These are phyloP conservation scores for Corythaixoides concolor DNA, from an alignment of 2,113 vertebrate genomes.

Conservation along the genomic window DNA sequence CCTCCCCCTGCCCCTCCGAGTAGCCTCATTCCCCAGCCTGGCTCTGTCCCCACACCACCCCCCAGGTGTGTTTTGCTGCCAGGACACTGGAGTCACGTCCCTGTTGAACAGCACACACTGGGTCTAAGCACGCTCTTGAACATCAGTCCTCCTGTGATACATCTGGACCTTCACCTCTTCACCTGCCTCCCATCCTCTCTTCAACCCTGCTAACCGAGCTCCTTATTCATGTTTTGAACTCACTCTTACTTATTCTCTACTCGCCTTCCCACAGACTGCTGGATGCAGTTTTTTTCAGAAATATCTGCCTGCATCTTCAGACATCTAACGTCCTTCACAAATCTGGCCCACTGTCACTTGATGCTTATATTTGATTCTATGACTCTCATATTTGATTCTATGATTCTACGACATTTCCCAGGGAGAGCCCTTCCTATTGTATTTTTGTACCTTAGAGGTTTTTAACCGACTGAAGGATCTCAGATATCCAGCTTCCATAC, in stretches of 20 bases:
- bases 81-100: neutral
- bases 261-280: neutral
- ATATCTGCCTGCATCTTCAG: neutral
- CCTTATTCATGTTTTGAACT: neutral
- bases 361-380: neutral
- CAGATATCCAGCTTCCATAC: neutral
- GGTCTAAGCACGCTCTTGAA: neutral
- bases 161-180: neutral
- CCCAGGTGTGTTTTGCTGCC: accelerated
- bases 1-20: neutral
- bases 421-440: neutral
- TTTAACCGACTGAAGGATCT: neutral
- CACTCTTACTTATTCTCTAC: neutral
- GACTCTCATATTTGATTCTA: too few species aligned
- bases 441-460: neutral
- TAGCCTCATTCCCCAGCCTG: accelerated
- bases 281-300: neutral
- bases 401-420: neutral
- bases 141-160: neutral
- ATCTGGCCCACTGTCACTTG: neutral
- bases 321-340: neutral
- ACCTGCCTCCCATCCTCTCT: neutral
- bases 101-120: too few species aligned
- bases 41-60: neutral
- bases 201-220: neutral